Percentiles rank a stretch among this genome's conserved stretches.
These are phyloP conservation scores for Dicaeum eximium DNA, from an alignment of 2,113 vertebrate species.

Conservation along the genomic window DNA sequence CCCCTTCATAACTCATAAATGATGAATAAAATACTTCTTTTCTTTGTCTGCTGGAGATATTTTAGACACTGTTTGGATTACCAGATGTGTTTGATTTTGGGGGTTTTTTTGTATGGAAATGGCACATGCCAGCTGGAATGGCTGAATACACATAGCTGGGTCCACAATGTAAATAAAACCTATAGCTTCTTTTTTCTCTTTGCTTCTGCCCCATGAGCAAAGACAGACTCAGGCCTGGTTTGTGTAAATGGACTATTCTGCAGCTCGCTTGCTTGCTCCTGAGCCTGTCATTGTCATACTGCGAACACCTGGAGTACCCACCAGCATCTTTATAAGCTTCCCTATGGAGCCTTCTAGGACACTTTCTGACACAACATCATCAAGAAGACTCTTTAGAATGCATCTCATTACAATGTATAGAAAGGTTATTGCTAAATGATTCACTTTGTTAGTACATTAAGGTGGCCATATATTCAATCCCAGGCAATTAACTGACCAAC, in stretches of 20 bases:
- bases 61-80: neutral
- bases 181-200: neutral
- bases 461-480: conserved; percentile 63
- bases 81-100: neutral
- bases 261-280: neutral
- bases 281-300: neutral
- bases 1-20: neutral
- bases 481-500: conserved; percentile 57
- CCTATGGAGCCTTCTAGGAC: neutral
- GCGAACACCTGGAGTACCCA: neutral
- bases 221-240: neutral
- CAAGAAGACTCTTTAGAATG: conserved; percentile 28
- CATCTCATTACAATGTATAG: conserved; percentile 46
- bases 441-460: conserved; percentile 58
- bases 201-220: neutral
- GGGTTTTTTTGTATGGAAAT: accelerated
- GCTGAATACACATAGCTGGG: neutral
- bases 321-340: neutral
- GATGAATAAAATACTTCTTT: neutral
- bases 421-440: conserved; percentile 31
- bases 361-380: neutral
- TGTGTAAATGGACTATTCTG: neutral
- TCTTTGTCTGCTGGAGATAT: neutral
- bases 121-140: neutral
- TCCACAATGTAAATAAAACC: neutral